Conservation (phyloP, 2,888 invertebrate genomes). For the Clitarchus hookeri region DNA sequence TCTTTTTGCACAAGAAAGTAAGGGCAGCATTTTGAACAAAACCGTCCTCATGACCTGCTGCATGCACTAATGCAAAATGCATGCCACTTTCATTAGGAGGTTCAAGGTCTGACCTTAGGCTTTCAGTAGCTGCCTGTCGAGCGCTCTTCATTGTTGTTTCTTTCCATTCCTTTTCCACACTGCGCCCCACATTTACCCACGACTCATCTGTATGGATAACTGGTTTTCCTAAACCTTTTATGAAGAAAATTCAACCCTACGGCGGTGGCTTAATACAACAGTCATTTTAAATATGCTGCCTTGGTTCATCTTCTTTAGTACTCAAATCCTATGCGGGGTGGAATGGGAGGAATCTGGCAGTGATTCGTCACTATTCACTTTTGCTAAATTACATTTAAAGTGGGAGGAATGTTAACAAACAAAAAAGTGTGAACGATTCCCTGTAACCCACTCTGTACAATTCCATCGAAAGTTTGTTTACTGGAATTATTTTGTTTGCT, state of each 20-base stretch:
- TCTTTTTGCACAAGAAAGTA: too few relatives aligned
- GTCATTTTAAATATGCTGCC: not conserved
- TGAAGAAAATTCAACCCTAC: not conserved
- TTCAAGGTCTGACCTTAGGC: not conserved
- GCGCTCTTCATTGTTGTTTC: not conserved
- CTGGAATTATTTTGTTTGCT: not conserved
- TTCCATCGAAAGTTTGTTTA: not conserved
- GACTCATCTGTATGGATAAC: not conserved
- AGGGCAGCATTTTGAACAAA: too few relatives aligned
- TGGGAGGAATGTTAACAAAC: not conserved
- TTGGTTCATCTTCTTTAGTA: not conserved
- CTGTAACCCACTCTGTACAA: not conserved
- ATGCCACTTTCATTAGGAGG: not conserved
- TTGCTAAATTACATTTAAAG: not conserved
- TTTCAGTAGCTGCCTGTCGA: not conserved
- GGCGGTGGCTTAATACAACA: not conserved
- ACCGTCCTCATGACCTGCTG: not conserved
- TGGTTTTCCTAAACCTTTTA: not conserved
- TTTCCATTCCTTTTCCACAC: not conserved
- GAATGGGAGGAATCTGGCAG: too few relatives aligned
- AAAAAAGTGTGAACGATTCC: not conserved
- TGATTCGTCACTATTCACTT: not conserved
- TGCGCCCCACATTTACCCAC: too few relatives aligned
- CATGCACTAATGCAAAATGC: not conserved
- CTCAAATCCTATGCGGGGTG: not conserved